phyloP scores from a whole-genome alignment of 2,888 invertebrate genomes.

The Phaonia tiefii region DNA sequence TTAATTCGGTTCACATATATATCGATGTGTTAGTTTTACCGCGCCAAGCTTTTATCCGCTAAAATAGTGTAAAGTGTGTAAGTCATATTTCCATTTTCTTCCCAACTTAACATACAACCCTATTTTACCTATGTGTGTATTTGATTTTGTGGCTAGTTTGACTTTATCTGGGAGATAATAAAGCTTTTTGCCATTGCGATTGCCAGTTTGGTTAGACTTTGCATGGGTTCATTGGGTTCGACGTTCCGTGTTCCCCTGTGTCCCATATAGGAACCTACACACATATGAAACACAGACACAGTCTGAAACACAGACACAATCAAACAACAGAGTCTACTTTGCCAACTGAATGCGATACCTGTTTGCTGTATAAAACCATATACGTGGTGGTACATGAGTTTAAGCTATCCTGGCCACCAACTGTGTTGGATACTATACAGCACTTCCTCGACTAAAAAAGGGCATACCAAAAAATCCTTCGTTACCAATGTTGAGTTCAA shows the following conservation, averaged over 20 bases:
- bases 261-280: too few relatives aligned
- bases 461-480: neutral
- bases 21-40: too few relatives aligned
- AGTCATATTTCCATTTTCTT: too few relatives aligned
- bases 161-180: conserved; percentile 57
- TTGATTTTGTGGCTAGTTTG: conserved; percentile 20
- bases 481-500: neutral
- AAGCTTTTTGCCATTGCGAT: conserved; percentile 47
- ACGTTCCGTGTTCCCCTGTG: neutral
- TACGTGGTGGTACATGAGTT: conserved; percentile 55
- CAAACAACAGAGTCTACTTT: neutral
- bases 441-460: too few relatives aligned
- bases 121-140: too few relatives aligned
- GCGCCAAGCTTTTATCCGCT: too few relatives aligned
- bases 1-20: too few relatives aligned
- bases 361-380: neutral
- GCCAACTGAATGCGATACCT: neutral
- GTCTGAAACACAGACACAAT: neutral
- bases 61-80: too few relatives aligned
- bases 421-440: neutral
- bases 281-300: too few relatives aligned
- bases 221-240: neutral
- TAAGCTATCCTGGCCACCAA: conserved; percentile 21
- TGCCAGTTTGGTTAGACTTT: conserved; percentile 23
- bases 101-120: too few relatives aligned